Conservation (phyloP, 2,797 vertebrate genomes). For the Dermochelys coriacea region DNA sequence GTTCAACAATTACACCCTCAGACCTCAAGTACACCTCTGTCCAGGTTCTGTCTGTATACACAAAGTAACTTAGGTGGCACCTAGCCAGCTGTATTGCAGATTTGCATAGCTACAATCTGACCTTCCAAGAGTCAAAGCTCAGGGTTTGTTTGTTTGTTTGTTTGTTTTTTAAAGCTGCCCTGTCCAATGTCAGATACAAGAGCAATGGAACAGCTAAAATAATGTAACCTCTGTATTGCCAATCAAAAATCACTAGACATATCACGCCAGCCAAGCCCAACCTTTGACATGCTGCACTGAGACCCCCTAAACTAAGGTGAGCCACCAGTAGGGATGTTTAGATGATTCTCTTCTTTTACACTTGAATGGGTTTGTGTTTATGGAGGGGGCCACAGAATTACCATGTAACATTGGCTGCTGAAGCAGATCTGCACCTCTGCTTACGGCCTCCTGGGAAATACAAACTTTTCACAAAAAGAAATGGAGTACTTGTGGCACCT, state of each 20-base stretch:
- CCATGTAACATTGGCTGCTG: fast-evolving
- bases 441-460: neutral
- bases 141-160: neutral
- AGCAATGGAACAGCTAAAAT: conserved; percentile 31
- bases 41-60: neutral
- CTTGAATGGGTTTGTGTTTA: neutral
- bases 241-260: neutral
- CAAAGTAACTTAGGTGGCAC: neutral
- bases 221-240: conserved; percentile 3
- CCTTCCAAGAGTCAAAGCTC: neutral
- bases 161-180: neutral
- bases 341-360: neutral
- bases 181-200: neutral
- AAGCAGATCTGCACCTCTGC: neutral
- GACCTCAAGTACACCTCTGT: neutral
- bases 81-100: neutral
- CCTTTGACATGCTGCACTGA: fast-evolving
- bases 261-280: neutral
- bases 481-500: too few relatives aligned
- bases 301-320: neutral
- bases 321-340: neutral
- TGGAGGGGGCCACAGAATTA: neutral
- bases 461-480: too few relatives aligned
- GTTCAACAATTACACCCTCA: neutral
- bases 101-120: fast-evolving